A percentile compares a stretch with the other conserved stretches of the same genome.
phyloP scores from a whole-genome alignment of 2,888 invertebrate genomes.

The Lithophane leautieri region DNA sequence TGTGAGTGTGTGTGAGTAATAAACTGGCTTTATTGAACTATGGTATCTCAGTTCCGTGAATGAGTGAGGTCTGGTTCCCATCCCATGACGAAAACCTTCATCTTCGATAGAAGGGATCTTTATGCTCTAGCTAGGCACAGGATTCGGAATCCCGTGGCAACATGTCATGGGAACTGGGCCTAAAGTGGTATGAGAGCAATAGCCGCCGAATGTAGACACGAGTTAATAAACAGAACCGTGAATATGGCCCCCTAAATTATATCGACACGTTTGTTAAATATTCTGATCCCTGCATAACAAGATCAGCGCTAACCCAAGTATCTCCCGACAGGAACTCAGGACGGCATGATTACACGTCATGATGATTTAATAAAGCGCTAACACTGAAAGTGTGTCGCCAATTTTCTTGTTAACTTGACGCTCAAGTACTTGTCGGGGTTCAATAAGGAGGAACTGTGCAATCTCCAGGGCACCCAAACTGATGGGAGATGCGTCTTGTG shows the following conservation, averaged over 20 bases:
- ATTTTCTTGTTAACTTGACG: constrained; percentile 55
- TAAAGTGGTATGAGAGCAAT: not conserved
- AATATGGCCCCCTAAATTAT: not conserved
- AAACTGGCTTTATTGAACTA: constrained; percentile 19
- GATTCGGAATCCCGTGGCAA: constrained; percentile 1
- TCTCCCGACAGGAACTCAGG: constrained; percentile 3
- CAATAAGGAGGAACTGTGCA: constrained; percentile 47
- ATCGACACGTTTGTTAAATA: not conserved
- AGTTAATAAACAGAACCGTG: not conserved
- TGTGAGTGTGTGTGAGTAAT: not conserved
- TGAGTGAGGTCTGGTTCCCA: not conserved
- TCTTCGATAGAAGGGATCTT: not conserved
- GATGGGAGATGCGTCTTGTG: constrained; percentile 7
- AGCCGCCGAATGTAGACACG: not conserved
- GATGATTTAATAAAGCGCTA: constrained; percentile 38
- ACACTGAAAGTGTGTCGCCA: constrained; percentile 41
- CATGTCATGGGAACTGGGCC: not conserved
- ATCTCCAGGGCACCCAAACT: constrained; percentile 31
- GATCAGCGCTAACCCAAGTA: not conserved
- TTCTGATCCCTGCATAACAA: not conserved
- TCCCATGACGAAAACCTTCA: not conserved
- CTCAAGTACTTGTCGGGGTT: constrained; percentile 25
- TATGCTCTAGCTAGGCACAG: not conserved
- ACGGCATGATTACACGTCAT: constrained; percentile 6
- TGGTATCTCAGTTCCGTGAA: constrained; percentile 40